phyloP scores from a whole-genome alignment of 64 coral and sea anemone genomes.

The Anthopleura sola region DNA sequence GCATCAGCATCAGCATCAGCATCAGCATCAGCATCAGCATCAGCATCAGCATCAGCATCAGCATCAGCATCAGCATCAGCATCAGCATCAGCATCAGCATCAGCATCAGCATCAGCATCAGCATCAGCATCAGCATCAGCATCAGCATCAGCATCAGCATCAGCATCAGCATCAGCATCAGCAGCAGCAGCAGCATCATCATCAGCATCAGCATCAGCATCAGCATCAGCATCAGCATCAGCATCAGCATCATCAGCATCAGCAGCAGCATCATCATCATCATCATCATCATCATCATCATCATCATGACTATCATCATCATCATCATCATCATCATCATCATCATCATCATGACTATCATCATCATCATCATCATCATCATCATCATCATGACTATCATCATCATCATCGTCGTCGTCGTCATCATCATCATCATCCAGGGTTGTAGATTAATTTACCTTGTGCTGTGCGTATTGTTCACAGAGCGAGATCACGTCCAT shows the following conservation, averaged over 20 bases:
- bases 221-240: too few species aligned
- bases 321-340: too few species aligned
- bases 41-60: background rate
- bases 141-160: too few species aligned
- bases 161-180: too few species aligned
- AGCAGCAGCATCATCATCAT: background rate
- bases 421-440: background rate
- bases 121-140: too few species aligned
- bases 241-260: background rate
- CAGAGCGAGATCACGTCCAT: slow-evolving; percentile 57
- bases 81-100: background rate
- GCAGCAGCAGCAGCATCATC: too few species aligned
- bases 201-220: too few species aligned
- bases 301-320: background rate
- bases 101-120: background rate
- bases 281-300: background rate
- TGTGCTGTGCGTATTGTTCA: slow-evolving; percentile 57
- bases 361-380: background rate
- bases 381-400: background rate
- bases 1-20: background rate
- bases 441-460: background rate
- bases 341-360: too few species aligned
- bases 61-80: background rate
- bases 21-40: background rate
- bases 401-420: background rate